Evolutionary conservation across 2,888 invertebrate species (phyloP).

Genomic region (Pelosia muscerda): DNA sequence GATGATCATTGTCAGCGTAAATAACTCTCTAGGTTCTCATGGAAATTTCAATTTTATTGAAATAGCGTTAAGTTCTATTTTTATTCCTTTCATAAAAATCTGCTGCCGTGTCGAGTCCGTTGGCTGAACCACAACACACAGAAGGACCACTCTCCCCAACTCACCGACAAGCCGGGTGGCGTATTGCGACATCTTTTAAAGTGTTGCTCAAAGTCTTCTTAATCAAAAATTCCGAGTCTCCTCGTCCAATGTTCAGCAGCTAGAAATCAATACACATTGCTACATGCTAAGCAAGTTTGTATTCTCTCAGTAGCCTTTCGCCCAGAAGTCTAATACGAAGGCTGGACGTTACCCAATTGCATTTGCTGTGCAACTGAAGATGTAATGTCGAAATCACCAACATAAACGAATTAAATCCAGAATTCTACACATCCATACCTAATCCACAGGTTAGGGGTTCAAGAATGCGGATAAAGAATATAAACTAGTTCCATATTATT

Average conservation of each 20-base stretch:
- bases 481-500: too few species aligned
- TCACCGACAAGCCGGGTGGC: slow-evolving; percentile 22
- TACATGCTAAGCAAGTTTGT: slow-evolving; percentile 8
- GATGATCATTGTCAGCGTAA: not conserved
- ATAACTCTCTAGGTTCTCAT: not conserved
- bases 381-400: too few species aligned
- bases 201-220: not conserved
- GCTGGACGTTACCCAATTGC: too few species aligned
- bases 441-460: too few species aligned
- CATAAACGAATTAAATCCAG: too few species aligned
- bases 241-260: not conserved
- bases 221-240: not conserved
- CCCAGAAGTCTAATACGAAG: not conserved
- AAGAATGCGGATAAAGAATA: too few species aligned
- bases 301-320: not conserved
- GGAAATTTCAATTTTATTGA: not conserved
- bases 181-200: slow-evolving; percentile 26
- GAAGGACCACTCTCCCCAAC: not conserved
- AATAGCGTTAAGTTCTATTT: not conserved
- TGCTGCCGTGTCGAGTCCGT: not conserved
- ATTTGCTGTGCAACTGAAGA: too few species aligned
- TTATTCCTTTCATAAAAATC: not conserved
- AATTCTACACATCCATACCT: too few species aligned
- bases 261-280: slow-evolving; percentile 11
- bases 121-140: not conserved